Percentiles rank a stretch among this genome's conserved stretches.
Evolutionary conservation across 64 coral and sea anemone species (phyloP).

Genomic region (Porites lutea): DNA sequence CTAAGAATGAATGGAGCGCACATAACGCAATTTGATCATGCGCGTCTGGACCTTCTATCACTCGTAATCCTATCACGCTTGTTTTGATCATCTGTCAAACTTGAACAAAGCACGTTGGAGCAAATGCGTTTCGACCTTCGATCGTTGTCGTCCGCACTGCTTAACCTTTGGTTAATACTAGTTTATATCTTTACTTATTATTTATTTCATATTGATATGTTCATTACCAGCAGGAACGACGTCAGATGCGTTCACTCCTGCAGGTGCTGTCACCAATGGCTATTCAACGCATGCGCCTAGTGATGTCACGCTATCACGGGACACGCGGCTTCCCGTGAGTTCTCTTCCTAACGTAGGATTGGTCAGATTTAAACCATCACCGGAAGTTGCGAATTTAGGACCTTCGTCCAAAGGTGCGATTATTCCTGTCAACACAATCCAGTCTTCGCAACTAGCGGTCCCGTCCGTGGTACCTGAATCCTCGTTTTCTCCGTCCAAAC

Average conservation of each 20-base stretch:
- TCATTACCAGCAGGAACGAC: not conserved
- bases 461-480: not conserved
- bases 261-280: not conserved
- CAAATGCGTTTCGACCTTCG: too few relatives aligned
- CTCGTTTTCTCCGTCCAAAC: not conserved
- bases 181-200: not conserved
- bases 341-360: constrained; percentile 22
- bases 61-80: too few relatives aligned
- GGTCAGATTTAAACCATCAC: constrained; percentile 40
- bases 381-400: constrained; percentile 9
- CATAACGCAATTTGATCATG: too few relatives aligned
- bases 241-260: not conserved
- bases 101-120: too few relatives aligned
- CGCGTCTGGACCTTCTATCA: too few relatives aligned
- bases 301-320: not conserved
- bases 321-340: not conserved
- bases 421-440: not conserved
- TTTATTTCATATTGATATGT: not conserved
- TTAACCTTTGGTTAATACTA: too few relatives aligned
- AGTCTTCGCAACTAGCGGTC: not conserved
- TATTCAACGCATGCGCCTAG: not conserved
- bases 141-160: too few relatives aligned
- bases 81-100: too few relatives aligned
- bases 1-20: too few relatives aligned
- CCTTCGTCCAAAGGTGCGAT: not conserved